Evolutionary conservation across 2,888 invertebrate genomes (phyloP), one percentile per base, ranked within the genome.

Genomic region (Monochamus alternatus): DNA sequence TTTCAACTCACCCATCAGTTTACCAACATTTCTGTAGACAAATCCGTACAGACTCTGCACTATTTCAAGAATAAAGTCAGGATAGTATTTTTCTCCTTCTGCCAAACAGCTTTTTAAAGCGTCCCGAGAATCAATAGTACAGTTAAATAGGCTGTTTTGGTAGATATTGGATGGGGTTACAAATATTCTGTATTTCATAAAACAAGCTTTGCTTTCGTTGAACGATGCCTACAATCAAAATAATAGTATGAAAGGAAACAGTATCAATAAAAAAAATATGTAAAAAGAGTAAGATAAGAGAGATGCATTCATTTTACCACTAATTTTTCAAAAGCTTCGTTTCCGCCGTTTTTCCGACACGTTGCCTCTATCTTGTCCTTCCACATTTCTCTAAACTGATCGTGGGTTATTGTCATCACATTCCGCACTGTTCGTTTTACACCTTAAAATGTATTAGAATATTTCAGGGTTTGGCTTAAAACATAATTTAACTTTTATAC

Each of bases 81-180:
- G 78, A 62, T 63, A 75, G 64, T 71, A 81, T 64, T 74, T 80
- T 31, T 68, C 52, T n/a, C 58, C 63, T 8, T 76, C 77, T 2
- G 73, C 38, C 12, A 80, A 75, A 51, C 81, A 81, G 22, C 47
- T 65, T 72, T 77, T 62, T 47, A 75, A 12, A 31, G 55, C 58
- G 51, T 22, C 22, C 3, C 73, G 43, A 12, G 32, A 3, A 22
- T 64, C 55, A 22, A 10, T 44, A n/a, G 77, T 75, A 60, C 80
- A 80, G 30, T 62, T 75, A 10, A 58, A 62, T 0, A 80, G n/a
- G 22, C 22, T 59, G n/a, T 9, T 59, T 14, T 76, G 51, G 43
- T 65, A 71, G 12, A 65, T 68, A 30, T 73, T 55, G 22, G 68
- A 73, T 8, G 78, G 76, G 14, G 76, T 76, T 12, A 62, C 52